These are phyloP conservation scores for Parelbella ahira DNA, from an alignment of 2,888 invertebrate species.

Conservation along the genomic window DNA sequence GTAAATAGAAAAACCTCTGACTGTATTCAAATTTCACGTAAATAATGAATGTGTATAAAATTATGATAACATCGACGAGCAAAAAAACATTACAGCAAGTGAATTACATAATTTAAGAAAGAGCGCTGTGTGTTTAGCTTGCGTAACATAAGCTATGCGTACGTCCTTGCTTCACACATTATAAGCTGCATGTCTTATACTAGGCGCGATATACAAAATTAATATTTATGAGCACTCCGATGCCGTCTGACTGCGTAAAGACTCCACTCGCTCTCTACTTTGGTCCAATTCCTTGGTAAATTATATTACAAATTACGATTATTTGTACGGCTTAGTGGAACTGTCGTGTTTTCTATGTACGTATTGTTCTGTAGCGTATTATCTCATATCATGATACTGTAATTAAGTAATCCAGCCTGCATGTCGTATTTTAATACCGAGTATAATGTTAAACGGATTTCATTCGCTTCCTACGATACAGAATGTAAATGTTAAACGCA, in stretches of 20 bases:
- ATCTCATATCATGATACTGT: not conserved
- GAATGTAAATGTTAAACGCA: too few relatives aligned
- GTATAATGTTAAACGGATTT: too few relatives aligned
- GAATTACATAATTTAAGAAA: conserved; percentile 21
- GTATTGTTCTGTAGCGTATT: too few relatives aligned
- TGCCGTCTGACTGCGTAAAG: conserved; percentile 1
- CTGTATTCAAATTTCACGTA: conserved; percentile 12
- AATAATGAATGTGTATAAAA: conserved; percentile 15
- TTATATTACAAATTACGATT: conserved; percentile 14
- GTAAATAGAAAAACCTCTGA: conserved; percentile 1
- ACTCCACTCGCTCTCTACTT: not conserved
- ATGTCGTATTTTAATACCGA: too few relatives aligned
- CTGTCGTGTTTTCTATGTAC: conserved; percentile 2
- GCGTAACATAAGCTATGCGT: conserved; percentile 20
- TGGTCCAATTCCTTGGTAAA: conserved; percentile 12
- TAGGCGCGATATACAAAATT: conserved; percentile 20
- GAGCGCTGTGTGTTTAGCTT: conserved; percentile 17
- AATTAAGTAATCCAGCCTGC: too few relatives aligned
- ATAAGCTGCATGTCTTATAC: conserved; percentile 17
- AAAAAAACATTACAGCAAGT: conserved; percentile 14
- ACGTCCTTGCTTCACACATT: conserved; percentile 21
- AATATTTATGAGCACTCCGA: conserved; percentile 21
- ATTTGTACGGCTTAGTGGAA: conserved; percentile 9
- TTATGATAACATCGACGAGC: conserved; percentile 14
- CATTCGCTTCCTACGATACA: too few relatives aligned